Percentiles rank a stretch among this genome's conserved stretches.
phyloP scores from a whole-genome alignment of 2,888 invertebrate species.

The Clistopyga incitator region DNA sequence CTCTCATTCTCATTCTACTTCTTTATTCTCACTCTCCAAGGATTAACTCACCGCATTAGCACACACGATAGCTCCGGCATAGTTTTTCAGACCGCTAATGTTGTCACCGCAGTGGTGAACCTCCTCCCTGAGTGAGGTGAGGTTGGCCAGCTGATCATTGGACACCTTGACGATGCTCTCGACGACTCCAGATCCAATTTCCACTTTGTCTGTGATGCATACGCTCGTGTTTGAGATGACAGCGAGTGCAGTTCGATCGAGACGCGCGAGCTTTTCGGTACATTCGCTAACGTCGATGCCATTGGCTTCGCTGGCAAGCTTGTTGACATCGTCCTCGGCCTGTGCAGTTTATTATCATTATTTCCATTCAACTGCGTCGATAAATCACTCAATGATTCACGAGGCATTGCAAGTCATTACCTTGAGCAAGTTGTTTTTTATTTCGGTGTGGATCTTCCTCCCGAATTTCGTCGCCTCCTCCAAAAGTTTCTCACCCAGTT shows the following conservation, averaged over 20 bases:
- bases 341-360: neutral
- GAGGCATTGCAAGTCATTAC: conserved; percentile 39
- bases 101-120: conserved; percentile 57
- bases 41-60: conserved; percentile 67
- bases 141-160: conserved; percentile 26
- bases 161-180: conserved; percentile 58
- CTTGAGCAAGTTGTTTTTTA: conserved; percentile 43
- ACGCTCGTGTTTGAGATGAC: conserved; percentile 43
- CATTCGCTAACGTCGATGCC: conserved; percentile 35
- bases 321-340: conserved; percentile 34
- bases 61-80: conserved; percentile 66
- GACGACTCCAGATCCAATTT: conserved; percentile 61
- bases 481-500: conserved; percentile 46
- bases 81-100: conserved; percentile 45
- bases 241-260: conserved; percentile 7
- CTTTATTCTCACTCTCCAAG: too few relatives aligned
- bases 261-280: neutral
- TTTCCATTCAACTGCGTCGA: too few relatives aligned
- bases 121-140: conserved; percentile 53
- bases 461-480: conserved; percentile 52
- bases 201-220: conserved; percentile 67
- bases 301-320: conserved; percentile 10
- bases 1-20: too few relatives aligned
- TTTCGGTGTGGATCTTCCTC: conserved; percentile 44
- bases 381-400: too few relatives aligned